Conservation (phyloP, 2,797 vertebrate genomes). For the Poliocrania exsul region DNA sequence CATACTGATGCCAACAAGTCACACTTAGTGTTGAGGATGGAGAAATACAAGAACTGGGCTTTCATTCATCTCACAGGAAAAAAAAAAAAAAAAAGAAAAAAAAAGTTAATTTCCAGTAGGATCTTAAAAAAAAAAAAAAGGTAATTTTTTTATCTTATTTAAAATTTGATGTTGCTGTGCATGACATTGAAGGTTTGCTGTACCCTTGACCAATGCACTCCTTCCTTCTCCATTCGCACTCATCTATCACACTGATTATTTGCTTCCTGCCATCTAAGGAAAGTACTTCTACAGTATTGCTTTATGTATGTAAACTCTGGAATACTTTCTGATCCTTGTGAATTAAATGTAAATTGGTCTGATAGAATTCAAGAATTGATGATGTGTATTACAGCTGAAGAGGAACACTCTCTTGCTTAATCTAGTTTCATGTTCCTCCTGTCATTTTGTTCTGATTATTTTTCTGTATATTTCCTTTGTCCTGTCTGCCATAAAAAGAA, state of each 20-base stretch:
- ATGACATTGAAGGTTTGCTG: not conserved
- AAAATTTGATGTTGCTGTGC: not conserved
- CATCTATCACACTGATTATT: not conserved
- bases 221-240: not conserved
- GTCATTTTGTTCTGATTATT: not conserved
- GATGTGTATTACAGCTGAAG: not conserved
- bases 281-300: not conserved
- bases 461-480: not conserved
- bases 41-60: not conserved
- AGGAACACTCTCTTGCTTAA: not conserved
- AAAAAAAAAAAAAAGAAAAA: not conserved
- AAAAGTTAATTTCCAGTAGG: not conserved
- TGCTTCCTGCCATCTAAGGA: not conserved
- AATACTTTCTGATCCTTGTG: not conserved
- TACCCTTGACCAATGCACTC: not conserved
- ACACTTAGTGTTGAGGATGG: not conserved
- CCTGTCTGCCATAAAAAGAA: not conserved
- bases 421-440: not conserved
- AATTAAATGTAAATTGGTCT: not conserved
- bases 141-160: not conserved
- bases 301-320: not conserved
- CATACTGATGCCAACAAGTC: not conserved
- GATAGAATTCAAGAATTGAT: not conserved
- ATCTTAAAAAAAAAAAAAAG: not conserved
- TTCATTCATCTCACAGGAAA: not conserved